A percentile compares a stretch with the other conserved stretches of the same genome.
phyloP scores from a whole-genome alignment of 2,888 invertebrate species.

The Acanthacorydalis orientalis region DNA sequence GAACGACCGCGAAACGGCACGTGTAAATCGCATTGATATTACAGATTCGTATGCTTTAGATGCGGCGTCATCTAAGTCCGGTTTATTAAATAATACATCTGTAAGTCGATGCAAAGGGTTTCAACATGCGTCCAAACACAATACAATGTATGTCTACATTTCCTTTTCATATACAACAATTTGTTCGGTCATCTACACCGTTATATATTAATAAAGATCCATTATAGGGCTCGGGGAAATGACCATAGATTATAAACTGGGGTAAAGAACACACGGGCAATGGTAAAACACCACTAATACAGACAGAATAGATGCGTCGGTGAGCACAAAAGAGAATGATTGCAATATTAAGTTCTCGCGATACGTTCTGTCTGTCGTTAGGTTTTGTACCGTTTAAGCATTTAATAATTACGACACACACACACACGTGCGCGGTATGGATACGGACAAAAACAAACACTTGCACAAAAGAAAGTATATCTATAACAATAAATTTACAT shows the following conservation, averaged over 20 bases:
- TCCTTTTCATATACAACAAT: background rate
- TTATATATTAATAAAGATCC: constrained; percentile 7
- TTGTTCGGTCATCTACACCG: background rate
- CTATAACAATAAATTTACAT: too few relatives aligned
- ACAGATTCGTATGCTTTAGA: too few relatives aligned
- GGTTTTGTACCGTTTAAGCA: too few relatives aligned
- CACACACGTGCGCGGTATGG: too few relatives aligned
- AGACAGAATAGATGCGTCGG: background rate
- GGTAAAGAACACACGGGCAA: background rate
- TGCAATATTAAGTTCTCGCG: too few relatives aligned
- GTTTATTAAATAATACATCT: constrained; percentile 6
- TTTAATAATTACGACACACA: too few relatives aligned
- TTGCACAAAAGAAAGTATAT: too few relatives aligned
- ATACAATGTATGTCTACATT: background rate
- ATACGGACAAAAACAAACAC: too few relatives aligned
- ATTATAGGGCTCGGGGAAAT: constrained; percentile 3
- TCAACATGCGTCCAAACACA: constrained; percentile 1
- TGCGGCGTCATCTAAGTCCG: constrained; percentile 2
- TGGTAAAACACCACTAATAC: background rate
- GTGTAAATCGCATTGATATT: too few relatives aligned
- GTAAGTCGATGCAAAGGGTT: constrained; percentile 3
- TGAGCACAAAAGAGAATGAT: too few relatives aligned
- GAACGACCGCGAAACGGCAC: too few relatives aligned
- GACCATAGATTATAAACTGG: constrained; percentile 6
- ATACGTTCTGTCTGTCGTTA: too few relatives aligned